Conservation (phyloP, 2,888 invertebrate genomes). For the Amblyteles armatorius region DNA sequence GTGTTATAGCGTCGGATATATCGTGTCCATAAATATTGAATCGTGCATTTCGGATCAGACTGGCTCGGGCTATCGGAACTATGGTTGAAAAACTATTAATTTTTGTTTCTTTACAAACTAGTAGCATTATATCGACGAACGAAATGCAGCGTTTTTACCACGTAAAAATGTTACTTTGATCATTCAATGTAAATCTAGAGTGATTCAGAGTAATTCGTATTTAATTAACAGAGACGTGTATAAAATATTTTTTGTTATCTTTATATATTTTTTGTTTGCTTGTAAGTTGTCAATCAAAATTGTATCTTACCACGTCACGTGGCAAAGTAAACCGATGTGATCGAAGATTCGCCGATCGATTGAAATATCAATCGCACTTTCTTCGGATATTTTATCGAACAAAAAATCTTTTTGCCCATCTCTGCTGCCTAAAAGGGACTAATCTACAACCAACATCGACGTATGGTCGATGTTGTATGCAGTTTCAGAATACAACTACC, state of each 20-base stretch:
- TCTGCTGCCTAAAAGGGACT: constrained; percentile 73
- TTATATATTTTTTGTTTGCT: neutral
- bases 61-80: constrained; percentile 14
- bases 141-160: constrained; percentile 39
- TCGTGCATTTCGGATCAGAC: constrained; percentile 45
- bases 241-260: neutral
- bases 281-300: neutral
- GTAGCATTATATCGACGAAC: constrained; percentile 24
- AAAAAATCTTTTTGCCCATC: neutral
- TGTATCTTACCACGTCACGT: neutral
- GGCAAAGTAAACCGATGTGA: neutral
- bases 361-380: neutral
- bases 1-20: constrained; percentile 33
- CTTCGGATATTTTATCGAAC: neutral
- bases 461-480: constrained; percentile 72
- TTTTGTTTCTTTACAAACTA: neutral
- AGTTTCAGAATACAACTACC: constrained; percentile 67
- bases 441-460: constrained; percentile 73
- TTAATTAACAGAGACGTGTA: neutral
- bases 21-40: constrained; percentile 27
- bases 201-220: constrained; percentile 49
- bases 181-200: constrained; percentile 57
- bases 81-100: neutral
- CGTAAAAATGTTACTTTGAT: constrained; percentile 43
- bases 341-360: neutral